Evolutionary conservation across 1,140 invertebrate genomes (phyloP).

Genomic region (Ladona fulva): DNA sequence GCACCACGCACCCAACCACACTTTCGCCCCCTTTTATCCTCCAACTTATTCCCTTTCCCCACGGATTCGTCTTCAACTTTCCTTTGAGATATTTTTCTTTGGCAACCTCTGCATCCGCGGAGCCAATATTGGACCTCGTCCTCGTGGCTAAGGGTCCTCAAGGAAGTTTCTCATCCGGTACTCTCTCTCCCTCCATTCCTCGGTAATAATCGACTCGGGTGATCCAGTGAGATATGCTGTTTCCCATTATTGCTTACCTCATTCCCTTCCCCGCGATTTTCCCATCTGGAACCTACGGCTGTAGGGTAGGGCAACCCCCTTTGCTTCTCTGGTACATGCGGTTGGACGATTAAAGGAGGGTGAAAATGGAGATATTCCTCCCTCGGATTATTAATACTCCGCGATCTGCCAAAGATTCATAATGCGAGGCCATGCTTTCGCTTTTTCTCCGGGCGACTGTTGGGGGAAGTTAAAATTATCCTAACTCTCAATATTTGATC

Average conservation of each 20-base stretch:
- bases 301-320: too few species aligned
- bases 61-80: neutral
- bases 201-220: neutral
- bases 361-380: too few species aligned
- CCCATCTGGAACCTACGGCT: too few species aligned
- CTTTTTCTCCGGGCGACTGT: too few species aligned
- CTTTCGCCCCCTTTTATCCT: neutral
- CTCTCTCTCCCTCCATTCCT: neutral
- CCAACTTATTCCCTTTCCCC: neutral
- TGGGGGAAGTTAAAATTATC: too few species aligned
- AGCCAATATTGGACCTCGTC: neutral
- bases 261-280: too few species aligned
- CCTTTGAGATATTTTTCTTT: constrained; percentile 10
- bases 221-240: neutral
- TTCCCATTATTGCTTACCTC: neutral
- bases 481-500: too few species aligned
- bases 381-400: too few species aligned
- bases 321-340: too few species aligned
- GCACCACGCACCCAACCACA: neutral
- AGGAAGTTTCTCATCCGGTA: neutral
- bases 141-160: neutral
- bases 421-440: too few species aligned
- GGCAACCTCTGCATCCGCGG: neutral
- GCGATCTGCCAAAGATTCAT: too few species aligned
- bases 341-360: too few species aligned